These are phyloP conservation scores for Chorisops tibialis DNA, from an alignment of 2,888 invertebrate genomes.

Conservation along the genomic window DNA sequence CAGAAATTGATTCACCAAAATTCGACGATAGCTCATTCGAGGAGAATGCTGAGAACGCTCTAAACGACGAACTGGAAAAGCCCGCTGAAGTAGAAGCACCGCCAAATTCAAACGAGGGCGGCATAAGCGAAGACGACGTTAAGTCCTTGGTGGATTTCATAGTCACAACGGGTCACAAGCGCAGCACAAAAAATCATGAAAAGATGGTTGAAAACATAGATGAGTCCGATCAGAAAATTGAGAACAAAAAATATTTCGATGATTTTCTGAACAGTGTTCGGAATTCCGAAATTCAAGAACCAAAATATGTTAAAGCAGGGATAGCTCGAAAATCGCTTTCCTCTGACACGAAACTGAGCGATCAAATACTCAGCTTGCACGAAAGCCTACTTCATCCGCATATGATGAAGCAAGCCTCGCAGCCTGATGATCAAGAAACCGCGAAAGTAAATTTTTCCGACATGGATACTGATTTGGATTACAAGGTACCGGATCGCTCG, in stretches of 20 bases:
- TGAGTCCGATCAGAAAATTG: not conserved
- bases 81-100: not conserved
- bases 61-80: not conserved
- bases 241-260: conserved; percentile 26
- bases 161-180: not conserved
- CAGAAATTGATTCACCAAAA: not conserved
- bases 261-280: conserved; percentile 27
- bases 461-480: no score
- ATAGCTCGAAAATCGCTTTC: not conserved
- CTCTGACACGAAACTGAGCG: not conserved
- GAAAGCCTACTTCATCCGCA: not conserved
- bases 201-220: not conserved
- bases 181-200: not conserved
- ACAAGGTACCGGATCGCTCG: no score
- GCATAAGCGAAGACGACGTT: conserved; percentile 14
- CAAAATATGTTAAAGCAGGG: not conserved
- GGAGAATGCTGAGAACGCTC: not conserved
- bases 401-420: no score
- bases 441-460: no score
- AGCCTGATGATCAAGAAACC: no score
- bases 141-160: conserved; percentile 20
- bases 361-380: not conserved
- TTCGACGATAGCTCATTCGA: not conserved
- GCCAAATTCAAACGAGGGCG: not conserved
- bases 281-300: not conserved